These are phyloP conservation scores for Campylorhamphus procurvoides DNA, from an alignment of 2,113 vertebrate species.

Conservation along the genomic window DNA sequence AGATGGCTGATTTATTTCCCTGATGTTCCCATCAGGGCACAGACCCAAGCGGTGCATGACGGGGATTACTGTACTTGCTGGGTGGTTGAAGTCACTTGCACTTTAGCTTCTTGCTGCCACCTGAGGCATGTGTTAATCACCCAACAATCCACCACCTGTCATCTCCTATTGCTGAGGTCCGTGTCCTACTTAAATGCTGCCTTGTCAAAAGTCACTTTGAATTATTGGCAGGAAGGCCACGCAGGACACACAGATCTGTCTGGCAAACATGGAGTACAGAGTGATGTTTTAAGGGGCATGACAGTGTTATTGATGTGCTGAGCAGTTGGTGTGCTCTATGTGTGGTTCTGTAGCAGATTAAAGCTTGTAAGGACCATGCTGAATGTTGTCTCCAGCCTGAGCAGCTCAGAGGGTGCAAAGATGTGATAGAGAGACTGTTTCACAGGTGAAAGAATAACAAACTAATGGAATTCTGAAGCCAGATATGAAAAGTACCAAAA, in stretches of 20 bases:
- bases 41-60: background rate
- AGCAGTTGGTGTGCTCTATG: background rate
- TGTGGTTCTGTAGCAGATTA: background rate
- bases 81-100: background rate
- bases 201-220: background rate
- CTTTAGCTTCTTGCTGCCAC: slow-evolving; percentile 28
- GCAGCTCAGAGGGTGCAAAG: background rate
- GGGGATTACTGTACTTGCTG: background rate
- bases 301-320: background rate
- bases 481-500: background rate
- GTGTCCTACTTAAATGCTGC: background rate
- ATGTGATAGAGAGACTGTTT: background rate
- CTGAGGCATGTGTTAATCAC: background rate
- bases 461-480: background rate
- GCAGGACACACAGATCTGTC: background rate
- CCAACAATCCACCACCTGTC: background rate
- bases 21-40: background rate
- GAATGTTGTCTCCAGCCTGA: background rate
- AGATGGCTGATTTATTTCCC: background rate
- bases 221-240: background rate
- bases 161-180: background rate
- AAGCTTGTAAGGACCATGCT: no score
- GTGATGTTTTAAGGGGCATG: background rate
- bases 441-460: background rate
- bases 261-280: background rate